Conservation (phyloP, 1,140 invertebrate species). For the Drosophila saltans region DNA sequence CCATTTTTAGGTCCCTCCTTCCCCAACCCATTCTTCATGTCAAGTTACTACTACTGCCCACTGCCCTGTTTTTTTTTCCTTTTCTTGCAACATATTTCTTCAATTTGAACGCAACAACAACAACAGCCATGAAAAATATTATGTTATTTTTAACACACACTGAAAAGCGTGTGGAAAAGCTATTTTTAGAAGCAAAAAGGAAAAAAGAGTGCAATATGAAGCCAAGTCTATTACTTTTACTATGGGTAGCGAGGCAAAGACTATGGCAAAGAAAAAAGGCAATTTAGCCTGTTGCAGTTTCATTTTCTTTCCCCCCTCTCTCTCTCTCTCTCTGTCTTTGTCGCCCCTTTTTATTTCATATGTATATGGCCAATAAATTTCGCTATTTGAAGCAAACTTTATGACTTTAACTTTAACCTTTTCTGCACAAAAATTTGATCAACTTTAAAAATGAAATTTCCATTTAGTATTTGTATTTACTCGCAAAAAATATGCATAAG, state of each 20-base stretch:
- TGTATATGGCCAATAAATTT: slow-evolving; percentile 77
- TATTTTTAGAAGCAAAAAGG: slow-evolving; percentile 63
- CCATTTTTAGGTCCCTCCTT: too few relatives aligned
- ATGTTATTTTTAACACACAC: slow-evolving; percentile 82
- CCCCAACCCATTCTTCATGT: too few relatives aligned
- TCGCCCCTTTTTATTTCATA: slow-evolving; percentile 56
- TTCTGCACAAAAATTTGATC: slow-evolving; percentile 17
- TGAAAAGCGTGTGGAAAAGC: slow-evolving; percentile 78
- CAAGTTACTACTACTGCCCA: neutral
- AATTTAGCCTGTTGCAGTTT: slow-evolving; percentile 28
- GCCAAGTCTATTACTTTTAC: slow-evolving; percentile 25
- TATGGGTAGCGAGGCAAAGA: slow-evolving; percentile 14
- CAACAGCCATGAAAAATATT: slow-evolving; percentile 70
- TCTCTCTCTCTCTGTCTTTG: neutral
- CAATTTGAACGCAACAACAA: slow-evolving; percentile 62
- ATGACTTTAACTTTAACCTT: slow-evolving; percentile 18
- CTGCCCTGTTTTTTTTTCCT: slow-evolving; percentile 38
- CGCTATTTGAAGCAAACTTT: slow-evolving; percentile 32
- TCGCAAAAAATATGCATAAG: slow-evolving; percentile 10
- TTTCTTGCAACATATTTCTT: slow-evolving; percentile 68
- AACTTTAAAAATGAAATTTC: slow-evolving; percentile 38
- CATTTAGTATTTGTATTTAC: slow-evolving; percentile 16
- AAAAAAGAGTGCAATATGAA: slow-evolving; percentile 31
- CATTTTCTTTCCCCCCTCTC: neutral
- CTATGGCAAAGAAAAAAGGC: neutral